Evolutionary conservation across 2,113 vertebrate species (phyloP).

Genomic region (Rhizomys pruinosus): DNA sequence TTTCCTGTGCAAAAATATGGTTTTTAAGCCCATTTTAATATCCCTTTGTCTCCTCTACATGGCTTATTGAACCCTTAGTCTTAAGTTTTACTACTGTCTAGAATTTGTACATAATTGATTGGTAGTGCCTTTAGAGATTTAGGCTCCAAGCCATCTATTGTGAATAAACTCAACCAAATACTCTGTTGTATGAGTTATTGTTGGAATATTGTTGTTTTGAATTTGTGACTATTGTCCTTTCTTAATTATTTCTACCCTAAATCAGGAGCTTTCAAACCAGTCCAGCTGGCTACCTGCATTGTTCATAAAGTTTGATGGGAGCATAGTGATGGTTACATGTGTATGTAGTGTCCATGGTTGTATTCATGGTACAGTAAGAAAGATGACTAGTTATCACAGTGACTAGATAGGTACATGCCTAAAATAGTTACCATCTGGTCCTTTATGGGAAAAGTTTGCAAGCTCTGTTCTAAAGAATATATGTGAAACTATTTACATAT

Average conservation of each 20-base stretch:
- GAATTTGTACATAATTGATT: neutral
- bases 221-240: neutral
- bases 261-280: neutral
- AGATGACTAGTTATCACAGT: neutral
- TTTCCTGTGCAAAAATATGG: neutral
- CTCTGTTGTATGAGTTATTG: fast-evolving
- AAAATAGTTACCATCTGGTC: neutral
- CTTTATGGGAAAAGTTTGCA: neutral
- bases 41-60: neutral
- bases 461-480: neutral
- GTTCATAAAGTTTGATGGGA: neutral
- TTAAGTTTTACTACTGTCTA: neutral
- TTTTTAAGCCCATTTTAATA: neutral
- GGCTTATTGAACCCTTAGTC: neutral
- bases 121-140: neutral
- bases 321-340: neutral
- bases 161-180: neutral
- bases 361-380: neutral
- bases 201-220: neutral
- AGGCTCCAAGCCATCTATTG: neutral
- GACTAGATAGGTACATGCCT: neutral
- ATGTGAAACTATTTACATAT: neutral
- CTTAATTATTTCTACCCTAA: neutral
- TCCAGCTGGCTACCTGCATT: neutral
- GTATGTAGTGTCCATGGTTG: neutral